phyloP scores from a whole-genome alignment of 1,140 invertebrate species.

The Scaptomyza hsui region DNA sequence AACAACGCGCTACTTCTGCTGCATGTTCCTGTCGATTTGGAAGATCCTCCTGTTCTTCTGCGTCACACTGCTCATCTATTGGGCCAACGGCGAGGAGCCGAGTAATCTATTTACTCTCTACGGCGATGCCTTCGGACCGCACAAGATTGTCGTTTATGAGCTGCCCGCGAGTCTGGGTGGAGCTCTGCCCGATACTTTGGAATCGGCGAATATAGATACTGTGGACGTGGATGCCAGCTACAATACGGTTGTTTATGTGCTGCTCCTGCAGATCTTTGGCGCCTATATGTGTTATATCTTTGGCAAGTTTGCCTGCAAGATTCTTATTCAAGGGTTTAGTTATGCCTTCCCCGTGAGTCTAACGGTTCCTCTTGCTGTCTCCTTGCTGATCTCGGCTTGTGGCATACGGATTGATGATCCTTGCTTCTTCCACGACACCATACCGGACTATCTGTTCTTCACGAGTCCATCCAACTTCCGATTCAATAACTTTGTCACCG shows the following conservation, averaged over 20 bases:
- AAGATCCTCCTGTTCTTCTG: conserved; percentile 93
- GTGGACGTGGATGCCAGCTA: conserved; percentile 88
- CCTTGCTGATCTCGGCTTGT: conserved; percentile 94
- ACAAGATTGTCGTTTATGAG: conserved; percentile 91
- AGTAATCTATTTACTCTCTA: conserved; percentile 91
- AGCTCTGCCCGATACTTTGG: conserved; percentile 89
- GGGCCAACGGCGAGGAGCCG: conserved; percentile 90
- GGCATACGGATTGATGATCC: conserved; percentile 93
- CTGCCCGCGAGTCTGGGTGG: conserved; percentile 85
- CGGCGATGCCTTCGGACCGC: conserved; percentile 89
- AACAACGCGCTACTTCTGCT: conserved; percentile 93
- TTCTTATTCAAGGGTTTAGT: conserved; percentile 97
- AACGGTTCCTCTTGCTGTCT: conserved; percentile 94
- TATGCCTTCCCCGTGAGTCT: conserved; percentile 97
- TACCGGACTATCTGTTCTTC: conserved; percentile 96
- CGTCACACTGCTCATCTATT: conserved; percentile 89
- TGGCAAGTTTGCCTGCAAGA: conserved; percentile 98
- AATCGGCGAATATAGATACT: conserved; percentile 89
- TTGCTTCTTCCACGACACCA: conserved; percentile 93
- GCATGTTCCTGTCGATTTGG: conserved; percentile 95
- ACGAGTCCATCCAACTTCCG: conserved; percentile 93
- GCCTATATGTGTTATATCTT: conserved; percentile 96
- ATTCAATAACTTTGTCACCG: conserved; percentile 92
- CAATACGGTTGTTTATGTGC: conserved; percentile 90
- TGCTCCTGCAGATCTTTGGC: conserved; percentile 92